A percentile compares a stretch with the other conserved stretches of the same genome.
These are phyloP conservation scores for Lissocephala sabroskyi DNA, from an alignment of 2,888 invertebrate genomes.

Conservation along the genomic window DNA sequence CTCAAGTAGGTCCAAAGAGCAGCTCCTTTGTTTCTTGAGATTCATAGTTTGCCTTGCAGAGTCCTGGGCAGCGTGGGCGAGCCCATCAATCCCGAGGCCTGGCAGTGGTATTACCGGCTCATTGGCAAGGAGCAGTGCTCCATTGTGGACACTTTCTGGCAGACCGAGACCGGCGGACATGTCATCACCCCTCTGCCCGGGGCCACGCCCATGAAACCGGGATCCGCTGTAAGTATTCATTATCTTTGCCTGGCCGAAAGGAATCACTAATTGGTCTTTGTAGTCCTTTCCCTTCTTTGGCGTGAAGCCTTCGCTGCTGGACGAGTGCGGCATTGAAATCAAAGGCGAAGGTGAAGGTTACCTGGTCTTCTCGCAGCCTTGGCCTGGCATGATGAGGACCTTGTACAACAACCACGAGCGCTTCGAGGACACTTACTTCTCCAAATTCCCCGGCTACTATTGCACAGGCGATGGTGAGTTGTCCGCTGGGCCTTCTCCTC, in stretches of 20 bases:
- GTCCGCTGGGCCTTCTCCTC: background rate
- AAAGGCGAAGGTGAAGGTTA: constrained; percentile 95
- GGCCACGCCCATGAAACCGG: constrained; percentile 97
- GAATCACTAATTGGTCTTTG: constrained; percentile 10
- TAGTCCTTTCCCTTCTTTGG: constrained; percentile 98
- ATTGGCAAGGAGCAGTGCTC: constrained; percentile 89
- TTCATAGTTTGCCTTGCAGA: constrained; percentile 76
- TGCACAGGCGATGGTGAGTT: constrained; percentile 95
- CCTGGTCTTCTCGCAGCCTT: constrained; percentile 93
- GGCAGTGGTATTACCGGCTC: constrained; percentile 94
- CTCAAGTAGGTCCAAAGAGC: constrained; percentile 60
- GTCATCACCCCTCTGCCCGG: constrained; percentile 96
- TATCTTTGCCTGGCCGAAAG: background rate
- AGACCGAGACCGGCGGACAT: constrained; percentile 99
- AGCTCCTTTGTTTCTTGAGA: constrained; percentile 3
- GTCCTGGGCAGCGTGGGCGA: constrained; percentile 98
- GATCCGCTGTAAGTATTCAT: constrained; percentile 86
- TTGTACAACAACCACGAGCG: constrained; percentile 92
- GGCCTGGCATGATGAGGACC: constrained; percentile 99
- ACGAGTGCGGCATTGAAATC: constrained; percentile 89
- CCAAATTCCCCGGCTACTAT: constrained; percentile 96
- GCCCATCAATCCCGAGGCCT: constrained; percentile 98
- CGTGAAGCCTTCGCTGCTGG: constrained; percentile 88
- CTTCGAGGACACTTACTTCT: constrained; percentile 94
- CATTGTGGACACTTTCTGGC: constrained; percentile 99